Evolutionary conservation across 2,888 invertebrate genomes (phyloP).

Genomic region (Sinhomidia bicolor): DNA sequence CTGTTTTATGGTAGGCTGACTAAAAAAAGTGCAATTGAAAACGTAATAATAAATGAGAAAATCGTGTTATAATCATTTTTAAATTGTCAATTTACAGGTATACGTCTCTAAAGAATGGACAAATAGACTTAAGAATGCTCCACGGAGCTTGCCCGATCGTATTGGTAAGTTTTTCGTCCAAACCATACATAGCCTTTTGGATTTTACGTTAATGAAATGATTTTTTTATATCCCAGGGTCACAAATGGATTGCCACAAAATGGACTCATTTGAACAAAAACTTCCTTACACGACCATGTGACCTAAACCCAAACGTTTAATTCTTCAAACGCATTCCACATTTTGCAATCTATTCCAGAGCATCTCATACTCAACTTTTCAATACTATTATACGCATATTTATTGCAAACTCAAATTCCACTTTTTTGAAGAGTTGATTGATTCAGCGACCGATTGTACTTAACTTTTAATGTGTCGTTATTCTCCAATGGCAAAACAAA

Average conservation of each 20-base stretch:
- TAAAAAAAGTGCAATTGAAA: background rate
- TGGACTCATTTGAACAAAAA: constrained; percentile 80
- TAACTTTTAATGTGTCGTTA: background rate
- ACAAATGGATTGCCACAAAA: constrained; percentile 79
- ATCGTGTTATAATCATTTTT: background rate
- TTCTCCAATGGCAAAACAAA: background rate
- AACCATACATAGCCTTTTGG: background rate
- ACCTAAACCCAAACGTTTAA: constrained; percentile 76
- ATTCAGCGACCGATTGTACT: constrained; percentile 1
- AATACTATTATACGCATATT: background rate
- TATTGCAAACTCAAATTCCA: background rate
- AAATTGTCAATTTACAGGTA: constrained; percentile 69
- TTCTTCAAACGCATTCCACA: background rate
- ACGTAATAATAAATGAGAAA: background rate
- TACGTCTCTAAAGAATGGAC: constrained; percentile 82
- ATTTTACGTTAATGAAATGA: background rate
- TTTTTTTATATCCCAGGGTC: constrained; percentile 62
- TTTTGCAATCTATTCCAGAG: constrained; percentile 46
- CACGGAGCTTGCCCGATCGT: constrained; percentile 82
- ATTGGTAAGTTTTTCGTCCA: constrained; percentile 49
- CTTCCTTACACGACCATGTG: constrained; percentile 78
- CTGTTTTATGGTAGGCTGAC: constrained; percentile 82
- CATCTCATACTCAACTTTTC: constrained; percentile 51
- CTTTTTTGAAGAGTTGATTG: background rate
- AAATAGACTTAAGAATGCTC: constrained; percentile 82